phyloP scores from a whole-genome alignment of 2,888 invertebrate species.

The Amaurobius ferox region DNA sequence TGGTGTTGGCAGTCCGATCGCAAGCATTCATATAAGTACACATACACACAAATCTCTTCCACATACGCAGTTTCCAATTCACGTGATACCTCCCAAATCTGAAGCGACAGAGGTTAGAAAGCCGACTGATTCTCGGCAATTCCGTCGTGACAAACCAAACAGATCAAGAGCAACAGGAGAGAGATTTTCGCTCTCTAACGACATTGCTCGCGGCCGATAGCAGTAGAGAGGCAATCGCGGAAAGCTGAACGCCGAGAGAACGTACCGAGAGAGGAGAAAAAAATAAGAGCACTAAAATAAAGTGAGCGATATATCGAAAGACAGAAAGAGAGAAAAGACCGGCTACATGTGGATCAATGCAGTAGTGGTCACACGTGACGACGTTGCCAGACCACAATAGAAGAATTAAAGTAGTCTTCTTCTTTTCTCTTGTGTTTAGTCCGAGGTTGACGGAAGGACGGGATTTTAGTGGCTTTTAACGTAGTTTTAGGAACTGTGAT shows the following conservation, averaged over 20 bases:
- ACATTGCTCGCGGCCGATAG: constrained; percentile 58
- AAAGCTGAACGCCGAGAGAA: too few relatives aligned
- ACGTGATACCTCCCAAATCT: too few relatives aligned
- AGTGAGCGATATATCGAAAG: neutral
- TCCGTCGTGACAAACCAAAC: constrained; percentile 57
- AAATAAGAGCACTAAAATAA: constrained; percentile 23
- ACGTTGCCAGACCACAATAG: constrained; percentile 34
- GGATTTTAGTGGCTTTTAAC: too few relatives aligned
- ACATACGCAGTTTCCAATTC: too few relatives aligned
- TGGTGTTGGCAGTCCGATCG: too few relatives aligned
- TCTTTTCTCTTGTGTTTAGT: neutral
- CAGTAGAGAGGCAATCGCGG: too few relatives aligned
- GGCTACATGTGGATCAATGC: constrained; percentile 45
- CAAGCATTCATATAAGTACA: too few relatives aligned
- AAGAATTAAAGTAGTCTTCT: neutral
- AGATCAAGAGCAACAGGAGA: constrained; percentile 28
- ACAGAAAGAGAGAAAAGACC: constrained; percentile 6
- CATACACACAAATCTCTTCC: too few relatives aligned
- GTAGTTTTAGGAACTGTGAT: too few relatives aligned
- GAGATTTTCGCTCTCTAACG: constrained; percentile 32
- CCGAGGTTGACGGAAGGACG: too few relatives aligned
- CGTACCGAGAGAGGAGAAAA: neutral
- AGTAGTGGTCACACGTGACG: constrained; percentile 41
- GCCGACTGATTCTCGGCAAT: too few relatives aligned
- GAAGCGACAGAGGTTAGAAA: too few relatives aligned